These are phyloP conservation scores for Drosophila nebulosa DNA, from an alignment of 1,140 invertebrate species.

Conservation along the genomic window DNA sequence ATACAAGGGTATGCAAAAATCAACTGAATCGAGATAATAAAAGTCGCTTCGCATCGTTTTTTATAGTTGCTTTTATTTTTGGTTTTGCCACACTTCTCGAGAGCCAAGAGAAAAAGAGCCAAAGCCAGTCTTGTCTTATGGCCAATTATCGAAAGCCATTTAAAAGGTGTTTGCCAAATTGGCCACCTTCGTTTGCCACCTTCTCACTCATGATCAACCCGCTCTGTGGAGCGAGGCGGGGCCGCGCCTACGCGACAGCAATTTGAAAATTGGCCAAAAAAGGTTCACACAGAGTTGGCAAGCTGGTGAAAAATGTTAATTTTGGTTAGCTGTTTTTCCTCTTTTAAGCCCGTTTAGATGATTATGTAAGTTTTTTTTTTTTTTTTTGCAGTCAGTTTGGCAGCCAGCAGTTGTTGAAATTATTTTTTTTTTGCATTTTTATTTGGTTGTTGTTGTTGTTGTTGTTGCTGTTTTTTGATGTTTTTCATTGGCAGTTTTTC, in stretches of 20 bases:
- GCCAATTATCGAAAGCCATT: constrained; percentile 11
- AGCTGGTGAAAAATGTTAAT: constrained; percentile 36
- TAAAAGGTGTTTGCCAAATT: constrained; percentile 11
- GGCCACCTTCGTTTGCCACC: not conserved
- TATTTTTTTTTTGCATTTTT: constrained; percentile 44
- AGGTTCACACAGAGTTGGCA: constrained; percentile 7
- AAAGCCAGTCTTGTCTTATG: constrained; percentile 2
- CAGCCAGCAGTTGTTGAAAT: constrained; percentile 31
- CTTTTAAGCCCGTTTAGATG: not conserved
- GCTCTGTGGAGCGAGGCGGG: not conserved
- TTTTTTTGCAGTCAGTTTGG: too few species aligned
- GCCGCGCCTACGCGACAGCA: not conserved
- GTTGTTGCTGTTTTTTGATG: constrained; percentile 25
- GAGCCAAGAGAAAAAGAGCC: not conserved
- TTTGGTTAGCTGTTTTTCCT: constrained; percentile 25
- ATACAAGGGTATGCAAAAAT: not conserved
- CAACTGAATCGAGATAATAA: not conserved
- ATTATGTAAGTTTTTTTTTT: constrained; percentile 18
- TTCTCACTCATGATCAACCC: not conserved
- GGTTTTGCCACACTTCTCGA: not conserved
- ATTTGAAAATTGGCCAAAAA: constrained; percentile 16
- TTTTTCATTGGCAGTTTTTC: constrained; percentile 34
- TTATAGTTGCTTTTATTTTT: not conserved
- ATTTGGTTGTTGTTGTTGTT: constrained; percentile 13
- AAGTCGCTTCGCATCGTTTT: not conserved